Percentiles rank a stretch among this genome's conserved stretches.
Conservation (phyloP, 1,140 invertebrate species). For the Aphaenogaster ashmeadi region DNA sequence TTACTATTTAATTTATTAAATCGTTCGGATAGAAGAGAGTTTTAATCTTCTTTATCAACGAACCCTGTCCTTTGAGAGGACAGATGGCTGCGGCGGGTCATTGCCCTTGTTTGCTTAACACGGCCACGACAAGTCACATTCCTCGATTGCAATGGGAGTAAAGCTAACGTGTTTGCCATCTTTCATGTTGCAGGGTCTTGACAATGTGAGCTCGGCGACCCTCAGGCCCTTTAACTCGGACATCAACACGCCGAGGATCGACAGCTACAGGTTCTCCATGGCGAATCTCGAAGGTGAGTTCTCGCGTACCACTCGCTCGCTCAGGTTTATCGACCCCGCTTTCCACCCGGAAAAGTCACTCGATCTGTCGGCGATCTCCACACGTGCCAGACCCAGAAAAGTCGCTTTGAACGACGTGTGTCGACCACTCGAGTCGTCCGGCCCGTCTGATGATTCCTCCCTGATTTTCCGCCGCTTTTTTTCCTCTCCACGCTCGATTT, state of each 20-base stretch:
- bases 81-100: background rate
- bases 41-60: background rate
- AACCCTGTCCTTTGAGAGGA: background rate
- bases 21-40: background rate
- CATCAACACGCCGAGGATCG: slow-evolving; percentile 91
- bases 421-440: slow-evolving; percentile 25
- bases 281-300: slow-evolving; percentile 93
- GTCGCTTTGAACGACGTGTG: slow-evolving; percentile 49
- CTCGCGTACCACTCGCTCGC: background rate
- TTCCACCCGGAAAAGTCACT: slow-evolving; percentile 24
- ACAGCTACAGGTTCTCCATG: slow-evolving; percentile 96
- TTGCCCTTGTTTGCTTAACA: slow-evolving; percentile 25
- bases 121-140: background rate
- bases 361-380: slow-evolving; percentile 19
- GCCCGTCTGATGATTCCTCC: background rate
- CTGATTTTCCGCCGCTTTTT: slow-evolving; percentile 22
- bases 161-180: slow-evolving; percentile 2
- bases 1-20: background rate
- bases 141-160: background rate
- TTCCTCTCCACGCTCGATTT: slow-evolving; percentile 1
- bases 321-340: slow-evolving; percentile 3
- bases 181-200: slow-evolving; percentile 89
- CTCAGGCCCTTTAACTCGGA: slow-evolving; percentile 89
- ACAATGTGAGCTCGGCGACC: slow-evolving; percentile 88
- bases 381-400: slow-evolving; percentile 13